These are phyloP conservation scores for Nemapogon koenigi DNA, from an alignment of 2,888 invertebrate species.

Conservation along the genomic window DNA sequence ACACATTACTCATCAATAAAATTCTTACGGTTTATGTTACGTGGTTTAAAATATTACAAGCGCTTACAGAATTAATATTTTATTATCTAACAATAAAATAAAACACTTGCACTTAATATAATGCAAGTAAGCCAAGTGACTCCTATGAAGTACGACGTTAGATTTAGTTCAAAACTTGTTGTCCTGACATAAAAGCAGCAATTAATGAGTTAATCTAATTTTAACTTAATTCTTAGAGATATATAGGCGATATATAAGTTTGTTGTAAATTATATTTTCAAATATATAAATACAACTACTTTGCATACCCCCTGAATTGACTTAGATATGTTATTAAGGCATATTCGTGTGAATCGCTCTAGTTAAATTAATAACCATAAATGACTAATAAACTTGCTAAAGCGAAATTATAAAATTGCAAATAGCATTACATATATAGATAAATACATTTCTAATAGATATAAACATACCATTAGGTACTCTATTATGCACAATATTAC, in stretches of 20 bases:
- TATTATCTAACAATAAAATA: conserved; percentile 28
- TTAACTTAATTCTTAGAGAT: too few relatives aligned
- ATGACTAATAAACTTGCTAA: conserved; percentile 60
- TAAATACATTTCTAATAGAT: conserved; percentile 8
- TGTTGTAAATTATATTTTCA: conserved; percentile 19
- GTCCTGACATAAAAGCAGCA: too few relatives aligned
- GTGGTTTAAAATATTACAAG: conserved; percentile 37
- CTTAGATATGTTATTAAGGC: conserved; percentile 66
- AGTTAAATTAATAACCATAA: conserved; percentile 46
- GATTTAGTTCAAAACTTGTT: too few relatives aligned
- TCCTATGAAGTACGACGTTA: too few relatives aligned
- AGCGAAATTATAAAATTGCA: conserved; percentile 50
- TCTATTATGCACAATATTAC: too few relatives aligned
- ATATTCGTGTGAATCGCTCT: conserved; percentile 60
- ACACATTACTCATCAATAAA: conserved; percentile 47
- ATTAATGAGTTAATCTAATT: too few relatives aligned
- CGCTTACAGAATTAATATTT: conserved; percentile 32
- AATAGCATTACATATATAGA: conserved; percentile 26
- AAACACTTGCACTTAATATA: conserved; percentile 18
- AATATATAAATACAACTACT: conserved; percentile 34
- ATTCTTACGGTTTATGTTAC: conserved; percentile 52
- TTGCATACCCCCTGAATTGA: conserved; percentile 50
- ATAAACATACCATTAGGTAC: too few relatives aligned
- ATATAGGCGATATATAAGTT: too few relatives aligned
- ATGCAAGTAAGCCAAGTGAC: too few relatives aligned